Percentiles rank a stretch among this genome's conserved stretches.
phyloP scores from a whole-genome alignment of 2,797 vertebrate species.

The Rhinogobio ventralis region DNA sequence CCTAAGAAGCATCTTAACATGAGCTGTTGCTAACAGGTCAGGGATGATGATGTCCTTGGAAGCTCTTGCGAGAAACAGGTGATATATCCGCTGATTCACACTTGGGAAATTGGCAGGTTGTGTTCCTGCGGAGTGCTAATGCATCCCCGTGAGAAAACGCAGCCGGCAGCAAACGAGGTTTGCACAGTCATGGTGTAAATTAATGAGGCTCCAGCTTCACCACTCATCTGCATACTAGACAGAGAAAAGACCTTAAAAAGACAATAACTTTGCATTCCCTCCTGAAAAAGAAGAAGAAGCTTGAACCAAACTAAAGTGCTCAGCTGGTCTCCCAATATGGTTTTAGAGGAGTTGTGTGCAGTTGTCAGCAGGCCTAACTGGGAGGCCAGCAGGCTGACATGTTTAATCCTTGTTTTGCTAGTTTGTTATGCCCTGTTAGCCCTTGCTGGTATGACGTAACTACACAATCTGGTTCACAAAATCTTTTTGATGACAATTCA shows the following conservation, averaged over 20 bases:
- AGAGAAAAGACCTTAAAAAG: neutral
- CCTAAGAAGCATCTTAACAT: neutral
- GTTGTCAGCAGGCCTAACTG: neutral
- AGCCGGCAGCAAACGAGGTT: slow-evolving; percentile 38
- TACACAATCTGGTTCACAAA: neutral
- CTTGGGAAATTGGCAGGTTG: slow-evolving; percentile 54
- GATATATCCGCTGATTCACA: slow-evolving; percentile 59
- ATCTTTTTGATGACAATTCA: neutral
- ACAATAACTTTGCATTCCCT: neutral
- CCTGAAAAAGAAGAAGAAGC: neutral
- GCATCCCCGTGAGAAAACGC: slow-evolving; percentile 54
- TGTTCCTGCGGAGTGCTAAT: slow-evolving; percentile 47
- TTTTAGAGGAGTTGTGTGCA: neutral
- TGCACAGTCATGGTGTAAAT: slow-evolving; percentile 58
- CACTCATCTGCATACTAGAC: neutral
- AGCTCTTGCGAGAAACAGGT: slow-evolving; percentile 57
- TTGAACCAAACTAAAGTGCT: neutral
- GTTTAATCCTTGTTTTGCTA: neutral
- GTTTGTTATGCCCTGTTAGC: neutral
- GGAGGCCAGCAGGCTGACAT: neutral
- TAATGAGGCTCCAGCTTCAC: slow-evolving; percentile 28
- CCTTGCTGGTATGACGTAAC: no score
- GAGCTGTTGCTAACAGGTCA: slow-evolving; percentile 9
- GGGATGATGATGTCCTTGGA: slow-evolving; percentile 48
- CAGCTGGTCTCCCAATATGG: neutral